Evolutionary conservation across 2,113 vertebrate species (phyloP).

Genomic region (Aegotheles bennettii): DNA sequence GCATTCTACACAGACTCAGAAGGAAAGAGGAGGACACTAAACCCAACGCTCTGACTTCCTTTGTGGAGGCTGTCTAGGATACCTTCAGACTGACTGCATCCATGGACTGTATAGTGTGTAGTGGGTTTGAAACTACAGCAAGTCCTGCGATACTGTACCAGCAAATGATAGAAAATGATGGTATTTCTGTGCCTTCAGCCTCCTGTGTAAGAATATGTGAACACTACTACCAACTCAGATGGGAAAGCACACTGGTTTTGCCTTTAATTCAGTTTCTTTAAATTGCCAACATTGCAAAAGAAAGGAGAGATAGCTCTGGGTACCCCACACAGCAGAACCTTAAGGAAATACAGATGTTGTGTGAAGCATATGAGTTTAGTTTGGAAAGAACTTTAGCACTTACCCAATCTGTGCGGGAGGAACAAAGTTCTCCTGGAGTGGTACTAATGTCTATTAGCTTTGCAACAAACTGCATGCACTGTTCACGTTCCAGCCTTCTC

Average conservation of each 20-base stretch:
- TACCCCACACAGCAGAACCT: not conserved
- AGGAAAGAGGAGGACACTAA: not conserved
- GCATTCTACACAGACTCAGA: not conserved
- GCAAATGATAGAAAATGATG: not conserved
- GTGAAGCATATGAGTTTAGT: not conserved
- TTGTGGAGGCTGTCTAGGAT: not conserved
- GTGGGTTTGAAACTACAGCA: not conserved
- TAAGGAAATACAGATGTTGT: not conserved
- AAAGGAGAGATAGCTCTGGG: not conserved
- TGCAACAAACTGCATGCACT: not conserved
- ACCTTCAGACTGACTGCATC: not conserved
- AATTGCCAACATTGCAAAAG: not conserved
- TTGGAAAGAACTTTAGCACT: not conserved
- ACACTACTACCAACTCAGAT: not conserved
- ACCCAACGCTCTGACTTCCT: not conserved
- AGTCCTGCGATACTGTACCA: not conserved
- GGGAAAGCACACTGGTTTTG: not conserved
- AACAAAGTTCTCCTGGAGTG: not conserved
- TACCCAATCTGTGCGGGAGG: not conserved
- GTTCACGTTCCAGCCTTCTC: not conserved
- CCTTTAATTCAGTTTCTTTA: not conserved
- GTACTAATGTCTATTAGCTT: not conserved
- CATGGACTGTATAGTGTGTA: fast-evolving
- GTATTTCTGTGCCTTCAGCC: not conserved
- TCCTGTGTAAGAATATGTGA: not conserved